Percentiles rank a stretch among this genome's conserved stretches.
phyloP scores from a whole-genome alignment of 2,888 invertebrate species.

The Eledona agricola region DNA sequence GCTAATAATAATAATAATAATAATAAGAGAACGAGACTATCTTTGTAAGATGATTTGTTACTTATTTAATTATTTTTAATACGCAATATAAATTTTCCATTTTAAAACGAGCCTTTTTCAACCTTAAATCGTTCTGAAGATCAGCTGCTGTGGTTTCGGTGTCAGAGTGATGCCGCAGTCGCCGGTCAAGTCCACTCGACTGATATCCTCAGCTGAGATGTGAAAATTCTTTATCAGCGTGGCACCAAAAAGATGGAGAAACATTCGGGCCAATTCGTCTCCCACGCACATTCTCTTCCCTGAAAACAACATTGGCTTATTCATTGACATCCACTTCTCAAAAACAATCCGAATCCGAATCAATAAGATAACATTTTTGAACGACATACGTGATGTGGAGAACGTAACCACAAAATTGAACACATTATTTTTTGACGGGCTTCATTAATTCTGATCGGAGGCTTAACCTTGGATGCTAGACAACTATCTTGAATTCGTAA shows the following conservation, averaged over 20 bases:
- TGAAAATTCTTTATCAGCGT: constrained; percentile 70
- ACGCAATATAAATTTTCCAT: constrained; percentile 40
- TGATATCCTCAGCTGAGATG: constrained; percentile 58
- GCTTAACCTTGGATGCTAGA: no score
- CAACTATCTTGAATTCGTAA: no score
- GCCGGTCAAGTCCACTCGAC: constrained; percentile 70
- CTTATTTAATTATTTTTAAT: background rate
- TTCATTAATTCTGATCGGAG: no score
- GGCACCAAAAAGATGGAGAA: constrained; percentile 71
- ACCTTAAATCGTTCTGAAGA: constrained; percentile 50
- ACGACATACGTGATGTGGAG: no score
- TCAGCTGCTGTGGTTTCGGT: constrained; percentile 69
- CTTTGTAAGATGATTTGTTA: no score
- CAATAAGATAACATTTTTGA: no score
- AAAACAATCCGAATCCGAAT: no score
- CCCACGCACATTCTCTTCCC: constrained; percentile 88
- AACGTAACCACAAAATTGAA: no score
- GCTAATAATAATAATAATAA: no score
- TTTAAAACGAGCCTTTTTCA: constrained; percentile 11
- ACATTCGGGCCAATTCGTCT: constrained; percentile 82
- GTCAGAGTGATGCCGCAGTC: constrained; percentile 79
- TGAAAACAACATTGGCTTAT: constrained; percentile 56
- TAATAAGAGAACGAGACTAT: no score
- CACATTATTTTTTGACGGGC: no score
- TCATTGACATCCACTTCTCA: no score